phyloP scores from a whole-genome alignment of 2,113 vertebrate species.

The Trogon surrucura region DNA sequence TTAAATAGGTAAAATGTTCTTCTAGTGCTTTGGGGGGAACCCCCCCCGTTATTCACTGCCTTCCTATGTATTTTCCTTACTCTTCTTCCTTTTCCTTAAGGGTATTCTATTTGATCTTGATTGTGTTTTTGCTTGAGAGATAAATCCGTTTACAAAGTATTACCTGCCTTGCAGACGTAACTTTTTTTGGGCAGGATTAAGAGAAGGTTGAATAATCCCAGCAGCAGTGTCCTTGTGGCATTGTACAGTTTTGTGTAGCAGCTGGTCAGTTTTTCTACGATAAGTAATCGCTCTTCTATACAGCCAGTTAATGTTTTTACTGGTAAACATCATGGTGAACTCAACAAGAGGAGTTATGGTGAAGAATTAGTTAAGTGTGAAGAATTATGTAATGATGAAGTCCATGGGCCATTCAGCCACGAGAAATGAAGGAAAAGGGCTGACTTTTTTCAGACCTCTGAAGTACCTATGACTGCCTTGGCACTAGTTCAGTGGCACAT shows the following conservation, averaged over 20 bases:
- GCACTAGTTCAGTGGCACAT: neutral
- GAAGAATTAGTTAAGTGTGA: neutral
- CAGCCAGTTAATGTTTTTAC: neutral
- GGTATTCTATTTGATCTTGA: neutral
- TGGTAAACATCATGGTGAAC: neutral
- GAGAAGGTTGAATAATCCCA: neutral
- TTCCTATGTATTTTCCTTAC: neutral
- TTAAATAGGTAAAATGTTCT: neutral
- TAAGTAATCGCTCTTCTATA: neutral
- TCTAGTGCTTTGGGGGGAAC: neutral
- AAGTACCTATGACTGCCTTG: neutral
- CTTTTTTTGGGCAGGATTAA: neutral
- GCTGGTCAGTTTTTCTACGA: neutral
- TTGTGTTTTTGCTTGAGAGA: neutral
- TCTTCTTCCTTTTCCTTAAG: neutral
- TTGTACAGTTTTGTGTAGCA: neutral
- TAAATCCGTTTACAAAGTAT: neutral
- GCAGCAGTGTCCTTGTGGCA: neutral
- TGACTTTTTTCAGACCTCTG: neutral
- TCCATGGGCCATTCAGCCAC: neutral
- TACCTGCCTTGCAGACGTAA: neutral
- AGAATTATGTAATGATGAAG: neutral
- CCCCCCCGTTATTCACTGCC: accelerated
- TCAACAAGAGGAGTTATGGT: slow-evolving; percentile 17
- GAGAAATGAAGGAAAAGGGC: neutral